Evolutionary conservation across 2,113 vertebrate species (phyloP).

Genomic region (Kryptolebias marmoratus): DNA sequence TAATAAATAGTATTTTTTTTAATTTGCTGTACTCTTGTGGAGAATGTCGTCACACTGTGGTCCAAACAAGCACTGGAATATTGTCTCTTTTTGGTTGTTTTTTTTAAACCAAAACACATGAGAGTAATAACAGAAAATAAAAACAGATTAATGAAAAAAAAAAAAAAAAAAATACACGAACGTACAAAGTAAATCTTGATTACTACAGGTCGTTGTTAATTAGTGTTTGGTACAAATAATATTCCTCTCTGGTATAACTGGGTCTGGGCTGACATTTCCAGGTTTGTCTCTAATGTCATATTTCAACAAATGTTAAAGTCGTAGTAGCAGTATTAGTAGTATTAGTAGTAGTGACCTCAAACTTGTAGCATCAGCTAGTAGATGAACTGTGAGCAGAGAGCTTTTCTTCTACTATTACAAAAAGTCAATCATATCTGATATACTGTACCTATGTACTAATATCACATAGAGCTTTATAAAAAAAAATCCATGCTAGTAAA

Average conservation of each 20-base stretch:
- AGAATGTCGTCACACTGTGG: conserved; percentile 23
- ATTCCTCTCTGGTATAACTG: neutral
- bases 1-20: conserved; percentile 34
- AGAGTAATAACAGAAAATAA: neutral
- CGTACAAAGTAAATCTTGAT: neutral
- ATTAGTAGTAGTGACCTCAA: neutral
- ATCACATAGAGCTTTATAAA: neutral
- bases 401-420: neutral
- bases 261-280: neutral
- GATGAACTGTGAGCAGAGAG: neutral
- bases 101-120: too few relatives aligned
- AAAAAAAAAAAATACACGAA: neutral
- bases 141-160: neutral
- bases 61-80: conserved; percentile 10
- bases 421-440: neutral
- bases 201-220: neutral
- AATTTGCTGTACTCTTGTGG: conserved; percentile 37
- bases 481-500: neutral
- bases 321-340: neutral
- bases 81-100: too few relatives aligned
- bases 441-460: neutral
- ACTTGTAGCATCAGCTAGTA: neutral
- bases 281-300: neutral
- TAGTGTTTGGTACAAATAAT: neutral
- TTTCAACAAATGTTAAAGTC: neutral